Percentiles rank a stretch among this genome's conserved stretches.
phyloP scores from a whole-genome alignment of 2,888 invertebrate genomes.

The Neoascia interrupta region DNA sequence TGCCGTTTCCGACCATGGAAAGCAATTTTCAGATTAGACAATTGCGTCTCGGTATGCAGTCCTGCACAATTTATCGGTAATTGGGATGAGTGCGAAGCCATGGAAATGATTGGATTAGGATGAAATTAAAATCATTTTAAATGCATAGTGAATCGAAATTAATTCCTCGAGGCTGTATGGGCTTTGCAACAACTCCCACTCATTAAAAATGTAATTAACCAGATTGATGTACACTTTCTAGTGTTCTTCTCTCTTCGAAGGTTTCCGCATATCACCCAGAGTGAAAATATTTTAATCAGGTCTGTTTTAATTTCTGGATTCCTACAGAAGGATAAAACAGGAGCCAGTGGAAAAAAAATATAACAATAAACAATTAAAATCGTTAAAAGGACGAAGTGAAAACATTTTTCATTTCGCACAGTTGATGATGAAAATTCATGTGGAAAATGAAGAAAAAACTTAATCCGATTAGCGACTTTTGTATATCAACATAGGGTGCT shows the following conservation, averaged over 20 bases:
- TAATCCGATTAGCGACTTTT: conserved; percentile 17
- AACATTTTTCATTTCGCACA: conserved; percentile 20
- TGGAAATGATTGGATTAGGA: conserved; percentile 47
- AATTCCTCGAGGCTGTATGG: background rate
- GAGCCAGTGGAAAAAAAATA: conserved; percentile 31
- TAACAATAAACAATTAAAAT: conserved; percentile 53
- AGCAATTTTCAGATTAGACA: conserved; percentile 44
- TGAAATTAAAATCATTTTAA: conserved; percentile 44
- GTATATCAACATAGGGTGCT: too few relatives aligned
- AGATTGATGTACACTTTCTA: conserved; percentile 50
- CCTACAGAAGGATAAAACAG: conserved; percentile 6
- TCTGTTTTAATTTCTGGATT: too few relatives aligned
- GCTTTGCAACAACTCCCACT: conserved; percentile 22
- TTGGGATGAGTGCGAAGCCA: conserved; percentile 11
- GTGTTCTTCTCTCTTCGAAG: too few relatives aligned
- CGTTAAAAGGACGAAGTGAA: conserved; percentile 14
- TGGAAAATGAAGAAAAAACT: conserved; percentile 31
- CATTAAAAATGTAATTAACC: conserved; percentile 66
- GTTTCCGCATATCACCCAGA: too few relatives aligned
- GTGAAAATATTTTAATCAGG: too few relatives aligned
- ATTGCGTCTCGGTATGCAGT: background rate
- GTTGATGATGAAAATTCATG: conserved; percentile 25
- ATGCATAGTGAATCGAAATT: conserved; percentile 48
- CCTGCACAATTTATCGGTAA: conserved; percentile 28
- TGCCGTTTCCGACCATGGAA: conserved; percentile 11